Base-by-base conservation (phyloP, 2,113 vertebrate genomes). In the Cololabis saira region DNA sequence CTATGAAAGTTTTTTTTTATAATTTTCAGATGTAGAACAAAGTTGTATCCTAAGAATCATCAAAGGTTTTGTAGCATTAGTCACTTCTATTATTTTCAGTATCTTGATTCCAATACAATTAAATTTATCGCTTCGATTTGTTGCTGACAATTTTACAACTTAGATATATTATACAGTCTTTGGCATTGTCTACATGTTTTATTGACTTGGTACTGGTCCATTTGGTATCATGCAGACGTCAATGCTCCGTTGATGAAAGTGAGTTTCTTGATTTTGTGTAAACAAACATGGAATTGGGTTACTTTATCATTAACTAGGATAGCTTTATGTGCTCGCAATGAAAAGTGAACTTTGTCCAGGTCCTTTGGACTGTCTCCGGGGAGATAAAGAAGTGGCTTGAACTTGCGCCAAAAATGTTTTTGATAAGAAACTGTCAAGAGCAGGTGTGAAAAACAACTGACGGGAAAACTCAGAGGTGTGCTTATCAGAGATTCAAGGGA, bases 381-480 rank as follows among this genome's bases (percentile, higher is more conserved):
- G 18, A 48, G 41, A 41, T 27, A 12, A 30, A 24, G 40, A 62
- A 69, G 2, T 48, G 45, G 43, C 40, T 56, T 5, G 43, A 59
- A 16, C 22, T 45, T 45, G 16, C 8, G 10, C 45, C 52, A 48
- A 6, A 41, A 59, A 63, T 9, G 12, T 17, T 27, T 24, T 47
- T 2, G 6, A 37, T 37, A 37, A 37, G 33, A 37, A 7, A 37
- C 33, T 9, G 54, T 24, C 33, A 41, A 52, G 18, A 24, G 19
- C 47, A 30, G 33, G 27, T 48, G 50, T 56, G 27, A 16, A 0
- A 12, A 1, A 11, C 33, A 45, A 58, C 19, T 48, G 55, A 55
- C 65, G 44, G 71, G 61, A 47, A 61, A 52, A 45, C 30, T 45
- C 24, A 62, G 33, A 47, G 30, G 41, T 53, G 57, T 17, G 19